Evolutionary conservation across 2,888 invertebrate genomes (phyloP).

Genomic region (Enoplolaimus lenunculus): DNA sequence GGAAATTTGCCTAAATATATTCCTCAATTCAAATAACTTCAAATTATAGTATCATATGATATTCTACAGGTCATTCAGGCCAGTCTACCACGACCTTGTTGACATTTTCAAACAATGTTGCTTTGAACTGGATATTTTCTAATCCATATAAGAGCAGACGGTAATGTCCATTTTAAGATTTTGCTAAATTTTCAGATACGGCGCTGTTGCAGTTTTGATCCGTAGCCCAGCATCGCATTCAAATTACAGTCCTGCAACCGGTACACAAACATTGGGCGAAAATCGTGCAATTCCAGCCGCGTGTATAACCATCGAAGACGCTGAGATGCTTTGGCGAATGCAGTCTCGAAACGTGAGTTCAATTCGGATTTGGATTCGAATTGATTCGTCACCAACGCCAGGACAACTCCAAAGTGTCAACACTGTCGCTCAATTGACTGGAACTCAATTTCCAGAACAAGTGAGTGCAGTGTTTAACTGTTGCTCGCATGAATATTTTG

Average conservation of each 20-base stretch:
- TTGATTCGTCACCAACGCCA: slow-evolving; percentile 22
- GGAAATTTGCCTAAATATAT: no score
- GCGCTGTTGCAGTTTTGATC: slow-evolving; percentile 60
- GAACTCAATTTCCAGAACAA: slow-evolving; percentile 30
- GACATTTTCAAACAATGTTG: no score
- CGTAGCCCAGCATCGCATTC: slow-evolving; percentile 63
- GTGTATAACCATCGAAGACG: slow-evolving; percentile 63
- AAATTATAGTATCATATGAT: no score
- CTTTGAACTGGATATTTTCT: no score
- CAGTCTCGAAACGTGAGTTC: slow-evolving; percentile 47
- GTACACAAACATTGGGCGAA: slow-evolving; percentile 51
- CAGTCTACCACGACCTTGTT: no score
- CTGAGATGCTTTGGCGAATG: slow-evolving; percentile 56
- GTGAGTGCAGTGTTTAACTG: no score
- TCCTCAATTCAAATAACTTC: no score
- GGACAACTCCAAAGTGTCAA: slow-evolving; percentile 47
- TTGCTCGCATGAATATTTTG: no score
- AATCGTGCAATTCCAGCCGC: slow-evolving; percentile 54
- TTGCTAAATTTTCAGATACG: no score
- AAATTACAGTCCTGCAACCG: slow-evolving; percentile 62
- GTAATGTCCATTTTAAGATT: no score
- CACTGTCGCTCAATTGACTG: slow-evolving; percentile 54
- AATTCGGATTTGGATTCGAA: slow-evolving; percentile 26
- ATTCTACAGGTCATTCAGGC: no score
- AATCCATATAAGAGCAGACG: no score